Conservation (phyloP, 2,888 invertebrate genomes). For the Spodoptera picta region DNA sequence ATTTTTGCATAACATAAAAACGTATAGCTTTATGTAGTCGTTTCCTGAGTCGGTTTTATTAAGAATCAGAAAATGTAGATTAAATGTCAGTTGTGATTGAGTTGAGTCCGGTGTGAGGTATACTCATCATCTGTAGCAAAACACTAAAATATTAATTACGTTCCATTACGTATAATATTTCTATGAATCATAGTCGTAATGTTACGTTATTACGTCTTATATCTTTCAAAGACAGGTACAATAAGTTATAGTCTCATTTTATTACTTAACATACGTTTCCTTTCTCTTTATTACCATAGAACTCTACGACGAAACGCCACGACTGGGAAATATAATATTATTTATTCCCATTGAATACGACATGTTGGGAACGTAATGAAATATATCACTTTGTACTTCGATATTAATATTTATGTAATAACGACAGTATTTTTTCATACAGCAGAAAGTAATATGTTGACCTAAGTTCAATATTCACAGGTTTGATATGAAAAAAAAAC, state of each 20-base stretch:
- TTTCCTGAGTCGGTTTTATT: no score
- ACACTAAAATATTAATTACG: no score
- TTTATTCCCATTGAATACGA: conserved; percentile 31
- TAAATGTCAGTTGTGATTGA: no score
- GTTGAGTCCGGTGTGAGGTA: no score
- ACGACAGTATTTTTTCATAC: neutral
- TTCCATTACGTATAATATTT: no score
- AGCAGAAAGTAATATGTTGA: neutral
- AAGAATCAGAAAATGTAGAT: no score
- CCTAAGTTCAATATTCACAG: no score
- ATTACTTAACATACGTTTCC: conserved; percentile 22
- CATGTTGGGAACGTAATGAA: conserved; percentile 14
- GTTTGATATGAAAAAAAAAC: no score
- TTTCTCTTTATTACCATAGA: conserved; percentile 25
- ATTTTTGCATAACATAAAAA: no score
- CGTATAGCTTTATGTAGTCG: no score
- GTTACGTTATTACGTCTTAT: neutral
- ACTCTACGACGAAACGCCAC: conserved; percentile 16
- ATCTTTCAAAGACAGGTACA: conserved; percentile 1
- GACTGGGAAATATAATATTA: conserved; percentile 6
- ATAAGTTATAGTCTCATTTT: conserved; percentile 14
- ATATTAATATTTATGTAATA: neutral
- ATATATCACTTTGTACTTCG: conserved; percentile 1
- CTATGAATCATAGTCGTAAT: no score
- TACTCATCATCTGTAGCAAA: no score